These are phyloP conservation scores for Lepidurus apus DNA, from an alignment of 1,140 invertebrate species.

Conservation along the genomic window DNA sequence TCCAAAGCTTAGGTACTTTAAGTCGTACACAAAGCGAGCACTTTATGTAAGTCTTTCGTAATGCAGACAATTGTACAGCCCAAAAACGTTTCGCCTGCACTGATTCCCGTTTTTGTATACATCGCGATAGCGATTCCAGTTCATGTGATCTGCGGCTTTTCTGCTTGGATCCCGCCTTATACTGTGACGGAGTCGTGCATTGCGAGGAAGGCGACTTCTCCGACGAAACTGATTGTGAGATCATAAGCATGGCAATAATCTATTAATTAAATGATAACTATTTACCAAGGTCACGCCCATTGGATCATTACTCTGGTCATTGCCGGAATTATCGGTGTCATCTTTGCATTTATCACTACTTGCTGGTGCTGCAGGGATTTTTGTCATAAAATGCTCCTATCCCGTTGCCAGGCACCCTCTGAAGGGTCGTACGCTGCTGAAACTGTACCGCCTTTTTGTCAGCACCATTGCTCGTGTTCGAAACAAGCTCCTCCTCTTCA, in stretches of 20 bases:
- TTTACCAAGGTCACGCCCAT: constrained; percentile 3
- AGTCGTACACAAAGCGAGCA: not conserved
- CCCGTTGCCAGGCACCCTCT: not conserved
- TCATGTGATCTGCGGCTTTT: constrained; percentile 30
- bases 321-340: not conserved
- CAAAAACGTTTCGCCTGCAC: constrained; percentile 29
- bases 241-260: not conserved
- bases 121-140: constrained; percentile 25
- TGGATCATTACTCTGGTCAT: not conserved
- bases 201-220: constrained; percentile 33
- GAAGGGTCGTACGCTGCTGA: not conserved
- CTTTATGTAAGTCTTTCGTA: not conserved
- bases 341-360: not conserved
- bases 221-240: constrained; percentile 31
- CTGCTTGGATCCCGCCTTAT: constrained; percentile 28
- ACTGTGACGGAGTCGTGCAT: constrained; percentile 31
- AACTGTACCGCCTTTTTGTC: not conserved
- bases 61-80: constrained; percentile 27
- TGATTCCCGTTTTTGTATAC: constrained; percentile 29
- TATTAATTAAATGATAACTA: not conserved
- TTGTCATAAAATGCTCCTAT: not conserved
- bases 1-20: constrained; percentile 26
- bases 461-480: not conserved
- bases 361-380: not conserved
- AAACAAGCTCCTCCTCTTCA: not conserved